Evolutionary conservation across 2,888 invertebrate genomes (phyloP), one percentile per base, ranked within the genome.

Genomic region (Melolontha melolontha): DNA sequence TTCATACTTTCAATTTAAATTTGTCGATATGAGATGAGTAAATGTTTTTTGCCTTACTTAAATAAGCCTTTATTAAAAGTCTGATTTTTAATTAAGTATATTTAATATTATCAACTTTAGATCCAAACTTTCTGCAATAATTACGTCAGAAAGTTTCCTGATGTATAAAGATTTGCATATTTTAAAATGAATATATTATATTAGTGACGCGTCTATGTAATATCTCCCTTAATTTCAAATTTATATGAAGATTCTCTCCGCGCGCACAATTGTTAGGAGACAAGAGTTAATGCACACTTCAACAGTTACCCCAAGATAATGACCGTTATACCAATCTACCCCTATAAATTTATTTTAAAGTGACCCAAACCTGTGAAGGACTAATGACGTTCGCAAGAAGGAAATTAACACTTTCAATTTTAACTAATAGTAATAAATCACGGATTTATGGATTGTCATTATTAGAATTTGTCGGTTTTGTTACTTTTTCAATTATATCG

Each of bases 271-370:
- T 59, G 59, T 34, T 42, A 59, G 59, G 59, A 59, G 59, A 11
- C 27, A 44, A 27, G 44, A 59, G 44, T 59, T 59, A 59, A 59
- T 59, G 59, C 59, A 59, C 59, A 59, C 59, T 59, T 59, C 59
- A 59, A 44, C 59, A 44, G 59, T 59, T 59, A 44, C 42, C 59
- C 59, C 59, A 29, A 59, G 59, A 59, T 59, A 59, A 59, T 59
- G 59, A 59, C 59, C 59, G 44, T 44, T 34, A 59, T 44, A 44
- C 44, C 29, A 14, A 47, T 27, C 59, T 44, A 47, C 59, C 59
- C 59, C 59, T 47, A 59, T 59, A 59, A 59, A 59, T 59, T 59
- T 47, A 59, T 59, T 59, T 59, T 59, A 59, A 47, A 59, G 59
- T 59, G 59, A 59, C 59, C 59, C 59, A 17, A 29, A 29, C 27